Base-by-base conservation (phyloP, 2,113 vertebrate genomes). In the Climacteris rufus region DNA sequence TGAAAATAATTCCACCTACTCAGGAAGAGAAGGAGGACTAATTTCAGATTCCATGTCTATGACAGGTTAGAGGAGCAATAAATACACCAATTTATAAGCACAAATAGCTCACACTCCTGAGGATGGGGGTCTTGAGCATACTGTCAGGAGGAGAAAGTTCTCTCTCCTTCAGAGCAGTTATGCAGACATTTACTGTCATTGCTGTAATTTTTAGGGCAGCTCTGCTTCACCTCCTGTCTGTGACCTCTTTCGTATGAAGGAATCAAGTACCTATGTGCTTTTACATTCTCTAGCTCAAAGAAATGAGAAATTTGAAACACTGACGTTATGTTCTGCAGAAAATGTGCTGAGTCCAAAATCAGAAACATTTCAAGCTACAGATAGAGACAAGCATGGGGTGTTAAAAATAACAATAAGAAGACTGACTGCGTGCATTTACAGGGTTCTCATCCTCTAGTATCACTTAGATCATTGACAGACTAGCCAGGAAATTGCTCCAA, bases 1-100 rank as follows among this genome's bases (percentile, higher is more conserved):
- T 87, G 70, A 79, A 97, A 96, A 84, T 84, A 96, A 65, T 88
- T 95, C 90, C 88, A 86, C 86, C 83, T 74, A 77, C 85, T 88
- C 23, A 76, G 63, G 63, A 83, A 80, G 52, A 57, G 45, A 79
- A 91, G 39, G 44, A 94, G 37, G 54, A 70, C 42, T 85, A 71
- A 83, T 59, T 89, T 83, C 68, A 81, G 39, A 75, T 81, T 89
- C 27, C 33, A 27, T 19, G 37, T 69, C 68, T 83, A 7, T 33
- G 63, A 60, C 10, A 50, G 74, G 31, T 45, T 74, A 71, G 13
- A 85, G 33, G 39, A 94, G 31, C 44, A 90, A 90, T 57, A 90
- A 93, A 95, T 87, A 78, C 1, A 6, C 3, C 15, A 54, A 40
- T 61, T 80, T 83, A 65, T 14, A 63, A 39, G 17, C 45, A 81